Evolutionary conservation across 2,113 vertebrate genomes (phyloP).

Genomic region (Corydoras maculifer): DNA sequence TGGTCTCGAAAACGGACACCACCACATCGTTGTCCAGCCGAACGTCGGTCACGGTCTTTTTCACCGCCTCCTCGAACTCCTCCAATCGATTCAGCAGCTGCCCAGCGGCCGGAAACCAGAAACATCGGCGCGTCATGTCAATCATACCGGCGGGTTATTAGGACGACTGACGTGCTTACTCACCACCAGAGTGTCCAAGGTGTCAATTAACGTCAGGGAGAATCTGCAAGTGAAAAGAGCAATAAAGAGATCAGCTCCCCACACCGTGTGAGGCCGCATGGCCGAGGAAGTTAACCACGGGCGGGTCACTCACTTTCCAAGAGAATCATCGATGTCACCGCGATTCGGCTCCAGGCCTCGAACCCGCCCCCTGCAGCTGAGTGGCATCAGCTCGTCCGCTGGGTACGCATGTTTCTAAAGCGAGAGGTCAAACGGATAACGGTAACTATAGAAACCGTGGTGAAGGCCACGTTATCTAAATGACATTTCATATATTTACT

Average conservation of each 20-base stretch:
- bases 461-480: not conserved
- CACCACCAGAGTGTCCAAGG: constrained; percentile 73
- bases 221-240: constrained; percentile 53
- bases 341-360: constrained; percentile 72
- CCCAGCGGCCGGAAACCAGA: not conserved
- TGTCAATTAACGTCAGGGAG: constrained; percentile 73
- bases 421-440: not conserved
- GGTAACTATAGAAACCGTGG: not conserved
- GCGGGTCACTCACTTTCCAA: constrained; percentile 65
- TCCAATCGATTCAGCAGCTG: constrained; percentile 74
- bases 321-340: constrained; percentile 71
- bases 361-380: constrained; percentile 71
- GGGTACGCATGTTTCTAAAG: constrained; percentile 72
- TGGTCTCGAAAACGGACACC: constrained; percentile 77
- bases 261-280: no score
- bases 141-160: not conserved
- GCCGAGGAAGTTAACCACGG: no score
- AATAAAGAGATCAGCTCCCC: no score
- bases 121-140: not conserved
- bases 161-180: constrained; percentile 37
- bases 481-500: constrained; percentile 19
- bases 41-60: constrained; percentile 60
- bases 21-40: constrained; percentile 73
- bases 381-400: constrained; percentile 74
- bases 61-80: constrained; percentile 74